Evolutionary conservation across 2,797 vertebrate genomes (phyloP).

Genomic region (Pogonophryne albipinna): DNA sequence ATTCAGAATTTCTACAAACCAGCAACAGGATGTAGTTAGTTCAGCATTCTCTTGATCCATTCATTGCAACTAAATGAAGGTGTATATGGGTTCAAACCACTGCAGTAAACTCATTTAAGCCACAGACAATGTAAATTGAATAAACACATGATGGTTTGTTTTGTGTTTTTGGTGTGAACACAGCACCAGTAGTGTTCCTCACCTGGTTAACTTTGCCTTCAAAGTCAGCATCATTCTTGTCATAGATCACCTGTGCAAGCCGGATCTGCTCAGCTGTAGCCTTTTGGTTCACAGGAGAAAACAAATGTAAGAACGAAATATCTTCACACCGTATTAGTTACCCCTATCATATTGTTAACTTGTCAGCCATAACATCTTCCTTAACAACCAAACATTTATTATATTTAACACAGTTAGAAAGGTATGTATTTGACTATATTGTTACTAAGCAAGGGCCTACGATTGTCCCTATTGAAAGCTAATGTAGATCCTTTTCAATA

Average conservation of each 20-base stretch:
- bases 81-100: too few species aligned
- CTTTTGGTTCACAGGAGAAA: constrained; percentile 67
- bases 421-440: background rate
- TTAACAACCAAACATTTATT: background rate
- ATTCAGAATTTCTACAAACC: too few species aligned
- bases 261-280: constrained; percentile 98
- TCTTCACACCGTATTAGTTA: background rate
- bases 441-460: background rate
- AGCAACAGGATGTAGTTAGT: too few species aligned
- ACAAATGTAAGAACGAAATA: background rate
- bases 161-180: too few species aligned
- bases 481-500: background rate
- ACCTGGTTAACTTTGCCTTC: constrained; percentile 99
- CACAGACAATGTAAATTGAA: too few species aligned
- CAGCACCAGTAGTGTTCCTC: constrained; percentile 26
- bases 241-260: constrained; percentile 97
- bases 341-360: background rate
- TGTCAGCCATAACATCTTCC: background rate
- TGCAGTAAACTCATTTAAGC: too few species aligned
- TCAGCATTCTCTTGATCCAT: too few species aligned
- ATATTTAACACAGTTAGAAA: background rate
- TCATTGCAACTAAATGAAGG: too few species aligned
- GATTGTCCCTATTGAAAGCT: background rate
- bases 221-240: constrained; percentile 97
- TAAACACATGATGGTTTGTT: too few species aligned